phyloP scores from a whole-genome alignment of 1,140 invertebrate species.

The Drosophila azteca region DNA sequence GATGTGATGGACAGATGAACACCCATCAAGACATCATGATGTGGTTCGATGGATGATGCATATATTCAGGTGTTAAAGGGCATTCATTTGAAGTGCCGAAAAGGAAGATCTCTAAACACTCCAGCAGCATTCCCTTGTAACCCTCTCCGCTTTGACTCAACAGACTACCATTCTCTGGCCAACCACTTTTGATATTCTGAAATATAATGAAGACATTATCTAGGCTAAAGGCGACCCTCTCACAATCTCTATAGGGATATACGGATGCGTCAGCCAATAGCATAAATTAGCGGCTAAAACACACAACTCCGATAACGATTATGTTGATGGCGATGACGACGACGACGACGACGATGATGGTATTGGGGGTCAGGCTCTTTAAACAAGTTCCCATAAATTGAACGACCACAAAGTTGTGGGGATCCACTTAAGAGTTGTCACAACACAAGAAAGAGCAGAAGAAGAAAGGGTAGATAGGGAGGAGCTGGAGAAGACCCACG shows the following conservation, averaged over 20 bases:
- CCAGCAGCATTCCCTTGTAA: not conserved
- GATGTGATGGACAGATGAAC: slow-evolving; percentile 41
- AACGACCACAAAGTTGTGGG: slow-evolving; percentile 25
- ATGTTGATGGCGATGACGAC: not conserved
- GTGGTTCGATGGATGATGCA: slow-evolving; percentile 20
- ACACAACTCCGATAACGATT: slow-evolving; percentile 10
- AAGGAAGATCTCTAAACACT: not conserved
- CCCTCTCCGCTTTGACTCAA: too few species aligned
- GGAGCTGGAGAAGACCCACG: too few species aligned
- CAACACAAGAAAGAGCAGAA: slow-evolving; percentile 46
- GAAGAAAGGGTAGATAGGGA: too few species aligned
- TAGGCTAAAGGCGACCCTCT: slow-evolving; percentile 8
- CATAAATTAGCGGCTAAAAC: slow-evolving; percentile 53
- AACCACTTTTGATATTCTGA: slow-evolving; percentile 9
- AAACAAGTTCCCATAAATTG: slow-evolving; percentile 49
- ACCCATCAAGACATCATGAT: slow-evolving; percentile 11
- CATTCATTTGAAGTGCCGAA: slow-evolving; percentile 30
- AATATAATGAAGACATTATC: slow-evolving; percentile 50
- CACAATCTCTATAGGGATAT: slow-evolving; percentile 52
- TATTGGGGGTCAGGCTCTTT: slow-evolving; percentile 19
- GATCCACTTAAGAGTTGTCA: slow-evolving; percentile 60
- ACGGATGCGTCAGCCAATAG: slow-evolving; percentile 45
- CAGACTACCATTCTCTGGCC: not conserved
- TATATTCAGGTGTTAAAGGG: slow-evolving; percentile 42
- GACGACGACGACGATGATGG: not conserved